Conservation (phyloP, 2,797 vertebrate species). For the Anableps anableps region DNA sequence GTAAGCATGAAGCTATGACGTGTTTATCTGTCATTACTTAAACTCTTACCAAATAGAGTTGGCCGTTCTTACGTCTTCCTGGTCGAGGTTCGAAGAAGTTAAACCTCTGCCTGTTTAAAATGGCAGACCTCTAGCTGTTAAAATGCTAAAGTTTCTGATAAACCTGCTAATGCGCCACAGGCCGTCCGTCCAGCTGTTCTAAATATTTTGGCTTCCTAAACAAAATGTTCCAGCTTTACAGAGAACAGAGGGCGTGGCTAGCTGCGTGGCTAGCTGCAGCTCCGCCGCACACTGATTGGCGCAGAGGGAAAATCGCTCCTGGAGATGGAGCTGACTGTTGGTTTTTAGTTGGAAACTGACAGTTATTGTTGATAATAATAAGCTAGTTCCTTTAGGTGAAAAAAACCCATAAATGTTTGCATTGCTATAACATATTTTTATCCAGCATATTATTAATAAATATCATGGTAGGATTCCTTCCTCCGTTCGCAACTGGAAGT, state of each 20-base stretch:
- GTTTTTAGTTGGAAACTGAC: slow-evolving; percentile 32
- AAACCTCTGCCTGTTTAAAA: slow-evolving; percentile 3
- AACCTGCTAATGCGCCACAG: not conserved
- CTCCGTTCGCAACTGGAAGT: not conserved
- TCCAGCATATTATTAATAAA: rapidly evolving
- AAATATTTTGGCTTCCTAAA: slow-evolving; percentile 51
- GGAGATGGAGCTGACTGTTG: slow-evolving; percentile 2
- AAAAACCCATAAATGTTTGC: no score
- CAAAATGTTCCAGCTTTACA: slow-evolving; percentile 67
- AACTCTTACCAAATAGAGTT: slow-evolving; percentile 30
- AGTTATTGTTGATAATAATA: not conserved
- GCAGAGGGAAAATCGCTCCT: not conserved
- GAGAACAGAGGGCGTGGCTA: slow-evolving; percentile 61
- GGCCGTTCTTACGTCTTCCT: slow-evolving; percentile 37
- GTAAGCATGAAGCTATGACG: slow-evolving; percentile 49
- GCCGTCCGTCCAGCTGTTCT: not conserved
- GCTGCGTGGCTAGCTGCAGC: slow-evolving; percentile 20
- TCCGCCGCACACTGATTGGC: slow-evolving; percentile 48
- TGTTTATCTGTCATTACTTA: slow-evolving; percentile 74
- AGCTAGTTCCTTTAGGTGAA: not conserved
- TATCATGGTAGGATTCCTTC: rapidly evolving
- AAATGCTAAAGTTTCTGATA: not conserved
- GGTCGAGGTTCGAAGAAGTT: not conserved
- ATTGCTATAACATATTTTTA: not conserved
- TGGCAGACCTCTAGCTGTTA: not conserved